Evolutionary conservation across 2,113 vertebrate species (phyloP), one percentile per base, ranked within the genome.

Genomic region (Rhipidura dahli): DNA sequence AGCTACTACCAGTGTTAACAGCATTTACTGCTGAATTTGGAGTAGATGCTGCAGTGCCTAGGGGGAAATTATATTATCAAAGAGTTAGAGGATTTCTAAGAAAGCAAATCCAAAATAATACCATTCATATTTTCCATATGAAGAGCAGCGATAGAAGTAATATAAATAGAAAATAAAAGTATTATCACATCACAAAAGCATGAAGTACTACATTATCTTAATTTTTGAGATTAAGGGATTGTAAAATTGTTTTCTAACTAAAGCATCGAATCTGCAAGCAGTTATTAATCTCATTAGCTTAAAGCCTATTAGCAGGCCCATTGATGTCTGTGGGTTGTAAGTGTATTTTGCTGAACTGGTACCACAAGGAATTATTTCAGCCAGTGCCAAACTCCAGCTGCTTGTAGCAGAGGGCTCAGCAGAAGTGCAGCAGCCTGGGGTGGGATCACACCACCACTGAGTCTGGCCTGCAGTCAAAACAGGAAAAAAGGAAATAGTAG

Each of bases 181-280:
- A 84, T 92, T 84, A 93, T 33, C 65, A 6, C 53, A 78, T 75
- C 59, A 89, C 56, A 31, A 77, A 95, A 81, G 39, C 60, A 90
- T 56, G 31, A 78, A 86, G 33, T 49, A 89, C 76, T 42, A 75
- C 20, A 10, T 53, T 57, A 57, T 47, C 66, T 65, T 51, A 37
- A 83, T 61, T 88, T 85, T 89, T 64, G 47, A 83, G 75, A 93
- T 88, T 92, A 95, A 91, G 81, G 78, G 59, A 87, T 42, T 78
- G 26, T 31, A 83, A 83, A 88, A 87, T 87, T 79, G 10, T 79
- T 92, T 86, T 92, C 49, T 76, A 50, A 65, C n/a, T 73, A 49
- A 88, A 73, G 68, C 44, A 73, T 23, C 5, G 2, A 71, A 93
- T 83, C 71, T 92, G 51, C 39, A 81, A 78, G 72, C n/a, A 83